A percentile compares a stretch with the other conserved stretches of the same genome.
These are phyloP conservation scores for Leptatherina wallacei DNA, from an alignment of 2,797 vertebrate genomes.

Conservation along the genomic window DNA sequence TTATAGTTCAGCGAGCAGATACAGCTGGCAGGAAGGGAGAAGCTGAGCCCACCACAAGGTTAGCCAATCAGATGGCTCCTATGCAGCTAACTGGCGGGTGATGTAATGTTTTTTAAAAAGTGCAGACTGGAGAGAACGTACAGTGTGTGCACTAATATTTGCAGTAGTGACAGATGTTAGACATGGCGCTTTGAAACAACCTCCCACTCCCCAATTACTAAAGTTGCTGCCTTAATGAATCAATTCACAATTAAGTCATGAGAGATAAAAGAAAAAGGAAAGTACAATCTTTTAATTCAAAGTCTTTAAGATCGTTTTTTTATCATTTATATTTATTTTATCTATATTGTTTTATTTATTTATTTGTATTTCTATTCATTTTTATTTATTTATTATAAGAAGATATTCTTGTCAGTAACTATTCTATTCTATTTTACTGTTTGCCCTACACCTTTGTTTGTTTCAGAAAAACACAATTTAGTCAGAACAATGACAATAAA, in stretches of 20 bases:
- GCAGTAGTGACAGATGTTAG: background rate
- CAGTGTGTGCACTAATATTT: background rate
- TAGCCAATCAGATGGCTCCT: slow-evolving; percentile 62
- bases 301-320: too few relatives aligned
- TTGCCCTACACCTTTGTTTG: too few relatives aligned
- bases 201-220: background rate
- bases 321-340: too few relatives aligned
- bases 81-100: slow-evolving; percentile 30
- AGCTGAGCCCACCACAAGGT: slow-evolving; percentile 43
- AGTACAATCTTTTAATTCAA: background rate
- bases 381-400: too few relatives aligned
- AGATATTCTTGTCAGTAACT: too few relatives aligned
- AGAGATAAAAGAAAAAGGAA: background rate
- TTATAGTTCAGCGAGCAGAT: slow-evolving; percentile 27
- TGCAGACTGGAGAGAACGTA: slow-evolving; percentile 12
- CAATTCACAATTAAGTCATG: background rate
- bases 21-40: slow-evolving; percentile 77
- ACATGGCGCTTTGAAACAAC: background rate
- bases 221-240: background rate
- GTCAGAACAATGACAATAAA: too few relatives aligned
- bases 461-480: too few relatives aligned
- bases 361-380: too few relatives aligned
- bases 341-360: too few relatives aligned
- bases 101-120: slow-evolving; percentile 52
- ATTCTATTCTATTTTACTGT: too few relatives aligned